Base-by-base conservation (phyloP, 2,888 invertebrate species). In the Rugalucina vietnamica region DNA sequence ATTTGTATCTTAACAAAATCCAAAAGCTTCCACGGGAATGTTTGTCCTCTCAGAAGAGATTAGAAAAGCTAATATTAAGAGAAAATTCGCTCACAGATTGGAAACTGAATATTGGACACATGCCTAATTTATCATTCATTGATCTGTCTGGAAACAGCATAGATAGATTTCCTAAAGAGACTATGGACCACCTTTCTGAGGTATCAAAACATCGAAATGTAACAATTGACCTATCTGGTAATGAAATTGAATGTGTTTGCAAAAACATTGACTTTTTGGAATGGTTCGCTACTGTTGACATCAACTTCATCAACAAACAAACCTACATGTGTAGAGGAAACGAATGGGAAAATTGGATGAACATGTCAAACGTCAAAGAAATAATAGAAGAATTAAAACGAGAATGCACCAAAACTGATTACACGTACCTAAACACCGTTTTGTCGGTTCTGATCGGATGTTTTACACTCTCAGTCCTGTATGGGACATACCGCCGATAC, bases 401-500 rank as follows among this genome's bases (percentile, higher is more conserved):
- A 24, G 54, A 32, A 21, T 84, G 84, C 32, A 27, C n/a, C 3
- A n/a, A n/a, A n/a, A n/a, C n/a, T n/a, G 37, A 76, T 10, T 75
- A 76, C 21, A 76, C 65, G 18, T 4, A 43, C 0, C 14, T 79
- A 8, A 75, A 79, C 10, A 70, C 71, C 18, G 8, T 78, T 1
- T 73, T 76, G n/a, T 39, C 74, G n/a, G 57, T 79, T 65, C 77
- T 49, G 14, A 24, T 87, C n/a, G 49, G 70, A n/a, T 43, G 79
- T 14, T 82, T 79, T 18, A 54, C 84, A 14, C 49, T 81, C 10
- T 27, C 85, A 3, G 36, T 82, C 10, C 37, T 84, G 0, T 74
- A 65, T 34, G 86, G 75, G 4, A n/a, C 86, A 0, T 21, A 83
- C 18, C 81, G 86, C 70, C 81, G 74, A 36, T 76, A 85, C 43